A percentile compares a stretch with the other conserved stretches of the same genome.
phyloP scores from a whole-genome alignment of 2,797 vertebrate genomes.

The Malacoraja senta region DNA sequence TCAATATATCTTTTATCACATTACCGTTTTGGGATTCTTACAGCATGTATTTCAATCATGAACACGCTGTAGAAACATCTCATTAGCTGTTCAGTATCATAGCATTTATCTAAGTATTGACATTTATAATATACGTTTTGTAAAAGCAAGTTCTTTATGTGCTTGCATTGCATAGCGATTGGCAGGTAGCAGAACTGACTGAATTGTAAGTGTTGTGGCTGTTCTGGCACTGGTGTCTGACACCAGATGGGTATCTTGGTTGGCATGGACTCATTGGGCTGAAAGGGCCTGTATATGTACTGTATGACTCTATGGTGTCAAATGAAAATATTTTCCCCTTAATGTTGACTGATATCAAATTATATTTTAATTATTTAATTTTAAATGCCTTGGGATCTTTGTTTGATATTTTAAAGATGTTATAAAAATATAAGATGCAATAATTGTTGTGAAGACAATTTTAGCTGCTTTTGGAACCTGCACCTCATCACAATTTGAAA shows the following conservation, averaged over 20 bases:
- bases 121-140: background rate
- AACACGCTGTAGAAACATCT: too few relatives aligned
- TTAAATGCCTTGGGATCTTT: too few relatives aligned
- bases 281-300: too few relatives aligned
- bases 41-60: background rate
- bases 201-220: background rate
- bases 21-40: background rate
- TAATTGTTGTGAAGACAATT: background rate
- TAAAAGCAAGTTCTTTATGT: background rate
- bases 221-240: background rate
- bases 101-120: background rate
- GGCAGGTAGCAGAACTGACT: background rate
- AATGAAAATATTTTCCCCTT: too few relatives aligned
- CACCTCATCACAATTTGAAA: background rate
- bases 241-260: too few relatives aligned
- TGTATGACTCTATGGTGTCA: too few relatives aligned
- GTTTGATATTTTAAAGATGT: too few relatives aligned
- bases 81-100: background rate
- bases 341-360: too few relatives aligned
- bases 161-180: background rate
- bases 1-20: background rate
- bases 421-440: too few relatives aligned
- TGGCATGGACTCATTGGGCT: too few relatives aligned
- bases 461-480: background rate
- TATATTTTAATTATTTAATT: too few relatives aligned